These are phyloP conservation scores for Scylla paramamosain DNA, from an alignment of 1,140 invertebrate genomes.

Conservation along the genomic window DNA sequence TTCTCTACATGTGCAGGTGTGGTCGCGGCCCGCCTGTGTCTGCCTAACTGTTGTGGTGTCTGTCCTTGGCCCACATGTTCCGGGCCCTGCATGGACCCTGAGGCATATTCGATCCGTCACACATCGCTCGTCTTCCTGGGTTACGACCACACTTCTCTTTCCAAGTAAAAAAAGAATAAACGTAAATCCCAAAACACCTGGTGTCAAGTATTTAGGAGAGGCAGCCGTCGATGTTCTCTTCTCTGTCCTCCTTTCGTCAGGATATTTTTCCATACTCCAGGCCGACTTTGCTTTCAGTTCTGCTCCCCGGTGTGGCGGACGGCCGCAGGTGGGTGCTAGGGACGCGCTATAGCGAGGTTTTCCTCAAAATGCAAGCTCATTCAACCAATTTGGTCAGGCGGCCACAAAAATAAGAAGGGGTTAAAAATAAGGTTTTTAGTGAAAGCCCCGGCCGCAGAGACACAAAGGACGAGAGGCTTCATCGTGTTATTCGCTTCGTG, in stretches of 20 bases:
- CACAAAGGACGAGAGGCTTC: neutral
- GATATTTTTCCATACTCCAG: neutral
- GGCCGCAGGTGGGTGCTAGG: neutral
- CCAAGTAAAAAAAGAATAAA: too few species aligned
- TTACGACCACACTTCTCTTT: too few species aligned
- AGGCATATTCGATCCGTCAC: too few species aligned
- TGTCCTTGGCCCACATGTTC: too few species aligned
- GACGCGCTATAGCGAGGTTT: neutral
- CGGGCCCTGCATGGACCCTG: too few species aligned
- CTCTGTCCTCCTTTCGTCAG: neutral
- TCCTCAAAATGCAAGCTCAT: constrained; percentile 11
- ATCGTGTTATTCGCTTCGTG: constrained; percentile 10
- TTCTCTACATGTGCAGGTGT: too few species aligned
- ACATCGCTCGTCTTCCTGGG: too few species aligned
- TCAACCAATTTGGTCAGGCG: constrained; percentile 1
- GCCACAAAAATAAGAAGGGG: neutral
- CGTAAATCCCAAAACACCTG: neutral
- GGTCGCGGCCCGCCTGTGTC: too few species aligned
- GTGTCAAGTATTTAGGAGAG: neutral
- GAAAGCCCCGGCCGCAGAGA: neutral
- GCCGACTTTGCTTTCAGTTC: neutral
- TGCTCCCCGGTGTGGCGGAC: neutral
- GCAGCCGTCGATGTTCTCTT: neutral
- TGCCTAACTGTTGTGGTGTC: too few species aligned
- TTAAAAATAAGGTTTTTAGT: constrained; percentile 10